Percentiles rank a stretch among this genome's conserved stretches.
Evolutionary conservation across 37 sponge, comb jelly and placozoan species (phyloP).

Genomic region (Agelas oroides): DNA sequence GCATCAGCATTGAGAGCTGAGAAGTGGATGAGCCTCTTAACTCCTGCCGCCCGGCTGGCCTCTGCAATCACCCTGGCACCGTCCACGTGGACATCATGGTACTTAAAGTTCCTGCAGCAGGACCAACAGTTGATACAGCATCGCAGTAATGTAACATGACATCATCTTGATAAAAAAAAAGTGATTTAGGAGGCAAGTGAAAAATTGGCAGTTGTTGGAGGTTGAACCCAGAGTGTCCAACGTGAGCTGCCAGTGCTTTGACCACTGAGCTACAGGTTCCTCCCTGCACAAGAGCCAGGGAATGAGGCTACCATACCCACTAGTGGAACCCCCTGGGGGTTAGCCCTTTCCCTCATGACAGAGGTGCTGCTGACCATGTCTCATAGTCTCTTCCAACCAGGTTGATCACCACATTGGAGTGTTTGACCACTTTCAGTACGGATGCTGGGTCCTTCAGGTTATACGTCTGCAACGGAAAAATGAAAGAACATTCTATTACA

Average conservation of each 20-base stretch:
- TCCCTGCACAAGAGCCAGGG: too few species aligned
- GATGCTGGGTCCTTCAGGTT: conserved; percentile 80
- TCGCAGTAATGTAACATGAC: neutral
- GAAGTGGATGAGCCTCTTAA: conserved; percentile 88
- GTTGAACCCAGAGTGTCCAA: too few species aligned
- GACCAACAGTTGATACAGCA: neutral
- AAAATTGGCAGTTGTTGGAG: neutral
- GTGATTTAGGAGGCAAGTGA: neutral
- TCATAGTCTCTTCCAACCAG: conserved; percentile 91
- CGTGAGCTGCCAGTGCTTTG: too few species aligned
- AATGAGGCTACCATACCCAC: too few species aligned
- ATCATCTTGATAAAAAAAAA: neutral
- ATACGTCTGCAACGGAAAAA: conserved; percentile 46
- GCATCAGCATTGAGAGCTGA: conserved; percentile 86
- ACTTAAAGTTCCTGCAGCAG: conserved; percentile 80
- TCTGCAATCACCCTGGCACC: conserved; percentile 91
- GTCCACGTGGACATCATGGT: conserved; percentile 75
- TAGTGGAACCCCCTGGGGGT: too few species aligned
- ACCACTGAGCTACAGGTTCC: too few species aligned
- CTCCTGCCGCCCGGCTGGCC: conserved; percentile 72
- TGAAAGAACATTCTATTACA: neutral
- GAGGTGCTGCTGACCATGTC: conserved; percentile 61
- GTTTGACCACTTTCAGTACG: conserved; percentile 75
- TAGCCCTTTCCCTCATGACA: too few species aligned
- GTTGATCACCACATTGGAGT: conserved; percentile 95